These are phyloP conservation scores for Pocillopora grandis DNA, from an alignment of 92 coral and sea anemone species.

Conservation along the genomic window DNA sequence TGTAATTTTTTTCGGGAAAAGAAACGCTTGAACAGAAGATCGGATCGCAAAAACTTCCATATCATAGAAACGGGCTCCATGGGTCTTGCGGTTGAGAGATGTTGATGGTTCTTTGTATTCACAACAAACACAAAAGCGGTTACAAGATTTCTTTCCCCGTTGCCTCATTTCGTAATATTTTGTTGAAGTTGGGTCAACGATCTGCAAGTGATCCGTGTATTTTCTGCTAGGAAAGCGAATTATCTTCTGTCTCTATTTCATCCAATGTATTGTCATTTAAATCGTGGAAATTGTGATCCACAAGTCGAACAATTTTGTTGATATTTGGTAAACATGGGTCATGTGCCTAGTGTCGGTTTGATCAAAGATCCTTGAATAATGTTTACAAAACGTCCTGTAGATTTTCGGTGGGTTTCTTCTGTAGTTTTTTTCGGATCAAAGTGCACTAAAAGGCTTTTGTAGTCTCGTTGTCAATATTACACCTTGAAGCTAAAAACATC, in stretches of 20 bases:
- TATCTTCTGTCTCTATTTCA: background rate
- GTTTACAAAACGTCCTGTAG: slow-evolving; percentile 9
- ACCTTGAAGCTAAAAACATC: background rate
- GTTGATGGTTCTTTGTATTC: slow-evolving; percentile 18
- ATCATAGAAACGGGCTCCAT: background rate
- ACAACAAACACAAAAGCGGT: slow-evolving; percentile 24
- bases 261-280: no score
- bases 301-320: slow-evolving; percentile 10
- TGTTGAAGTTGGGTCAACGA: background rate
- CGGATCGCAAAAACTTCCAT: background rate
- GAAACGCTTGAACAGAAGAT: background rate
- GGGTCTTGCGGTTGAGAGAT: background rate
- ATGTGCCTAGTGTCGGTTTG: slow-evolving; percentile 37
- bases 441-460: background rate
- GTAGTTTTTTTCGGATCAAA: background rate
- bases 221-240: background rate
- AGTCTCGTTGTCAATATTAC: slow-evolving; percentile 2
- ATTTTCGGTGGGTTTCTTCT: background rate
- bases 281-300: background rate
- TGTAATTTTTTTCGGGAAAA: background rate
- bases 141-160: slow-evolving; percentile 9
- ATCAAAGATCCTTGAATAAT: slow-evolving; percentile 27
- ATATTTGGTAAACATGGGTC: slow-evolving; percentile 27
- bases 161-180: background rate
- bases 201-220: background rate